A percentile compares a stretch with the other conserved stretches of the same genome.
Conservation (phyloP, 2,797 vertebrate genomes). For the Pseudotriccus pelzelni region DNA sequence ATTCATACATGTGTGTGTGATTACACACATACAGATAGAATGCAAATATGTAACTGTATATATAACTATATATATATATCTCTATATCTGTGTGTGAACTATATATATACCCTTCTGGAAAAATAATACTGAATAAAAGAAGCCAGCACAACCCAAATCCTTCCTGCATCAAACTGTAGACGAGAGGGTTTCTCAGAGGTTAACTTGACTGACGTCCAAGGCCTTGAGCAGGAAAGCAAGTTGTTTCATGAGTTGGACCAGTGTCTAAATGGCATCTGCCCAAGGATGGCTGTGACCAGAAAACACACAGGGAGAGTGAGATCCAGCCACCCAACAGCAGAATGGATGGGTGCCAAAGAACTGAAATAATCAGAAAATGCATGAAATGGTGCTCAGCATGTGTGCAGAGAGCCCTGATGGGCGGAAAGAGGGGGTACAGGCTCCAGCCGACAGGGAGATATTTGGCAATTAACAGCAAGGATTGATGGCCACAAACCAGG, state of each 20-base stretch:
- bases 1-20: background rate
- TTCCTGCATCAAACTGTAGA: background rate
- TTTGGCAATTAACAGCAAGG: background rate
- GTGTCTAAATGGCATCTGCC: conserved; percentile 22
- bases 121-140: background rate
- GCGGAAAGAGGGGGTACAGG: background rate
- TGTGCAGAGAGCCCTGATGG: background rate
- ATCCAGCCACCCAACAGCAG: conserved; percentile 7
- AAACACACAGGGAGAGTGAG: background rate
- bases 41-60: background rate
- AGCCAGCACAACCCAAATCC: background rate
- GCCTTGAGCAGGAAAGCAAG: background rate
- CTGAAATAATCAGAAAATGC: background rate
- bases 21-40: background rate
- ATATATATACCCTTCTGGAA: background rate
- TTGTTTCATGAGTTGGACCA: background rate
- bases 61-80: background rate
- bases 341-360: background rate
- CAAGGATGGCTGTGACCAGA: background rate
- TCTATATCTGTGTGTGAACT: background rate
- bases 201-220: background rate
- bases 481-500: background rate
- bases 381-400: background rate
- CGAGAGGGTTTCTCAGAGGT: background rate
- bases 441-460: accelerated